Percentiles rank a stretch among this genome's conserved stretches.
phyloP scores from a whole-genome alignment of 2,113 vertebrate species.

The Baryphthengus martii region DNA sequence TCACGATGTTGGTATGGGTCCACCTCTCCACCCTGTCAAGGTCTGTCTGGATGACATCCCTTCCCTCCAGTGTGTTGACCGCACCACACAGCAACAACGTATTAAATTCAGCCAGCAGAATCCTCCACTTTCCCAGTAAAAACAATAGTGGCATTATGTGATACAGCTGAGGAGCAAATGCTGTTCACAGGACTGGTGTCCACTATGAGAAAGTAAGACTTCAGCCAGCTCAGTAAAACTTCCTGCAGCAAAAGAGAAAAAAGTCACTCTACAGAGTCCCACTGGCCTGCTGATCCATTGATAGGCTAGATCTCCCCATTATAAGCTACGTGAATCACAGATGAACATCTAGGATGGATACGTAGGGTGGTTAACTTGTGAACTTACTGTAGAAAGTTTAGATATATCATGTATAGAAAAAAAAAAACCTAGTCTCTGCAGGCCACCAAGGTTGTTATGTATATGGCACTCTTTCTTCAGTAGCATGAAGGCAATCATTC shows the following conservation, averaged over 20 bases:
- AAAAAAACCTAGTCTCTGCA: neutral
- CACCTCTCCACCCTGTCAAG: too few relatives aligned
- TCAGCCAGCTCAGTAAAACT: neutral
- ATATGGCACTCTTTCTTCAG: neutral
- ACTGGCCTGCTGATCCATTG: rapidly evolving
- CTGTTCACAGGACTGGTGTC: neutral
- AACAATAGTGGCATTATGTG: neutral
- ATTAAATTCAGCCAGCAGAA: neutral
- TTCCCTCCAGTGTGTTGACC: too few relatives aligned
- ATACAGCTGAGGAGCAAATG: neutral
- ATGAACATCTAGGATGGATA: neutral
- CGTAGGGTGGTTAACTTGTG: neutral
- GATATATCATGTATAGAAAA: neutral
- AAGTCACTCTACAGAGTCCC: neutral
- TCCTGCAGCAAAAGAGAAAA: neutral
- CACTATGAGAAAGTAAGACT: neutral
- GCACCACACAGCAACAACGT: too few relatives aligned
- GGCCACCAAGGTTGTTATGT: neutral
- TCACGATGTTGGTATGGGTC: too few relatives aligned
- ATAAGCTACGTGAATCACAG: neutral
- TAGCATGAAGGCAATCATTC: neutral
- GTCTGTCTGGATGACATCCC: too few relatives aligned
- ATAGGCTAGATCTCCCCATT: neutral
- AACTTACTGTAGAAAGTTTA: neutral
- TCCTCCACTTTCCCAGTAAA: neutral